A percentile compares a stretch with the other conserved stretches of the same genome.
phyloP scores from a whole-genome alignment of 2,113 vertebrate genomes.

The rabbit (Oryctolagus cuniculus) region mOryCun1.1 NC_091438.1:12383501-12384000 shows the following conservation, averaged over 20 bases:
- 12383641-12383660: fast-evolving
- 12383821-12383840: fast-evolving
- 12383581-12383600: neutral
- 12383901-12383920: neutral
- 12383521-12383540: fast-evolving
- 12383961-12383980: neutral
- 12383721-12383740: neutral
- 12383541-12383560: neutral
- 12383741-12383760: fast-evolving
- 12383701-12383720: fast-evolving
- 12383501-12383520: neutral
- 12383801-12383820: fast-evolving
- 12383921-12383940: too few species aligned
- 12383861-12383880: too few species aligned
- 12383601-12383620: neutral
- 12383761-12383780: fast-evolving
- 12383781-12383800: fast-evolving
- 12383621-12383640: neutral
- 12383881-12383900: fast-evolving
- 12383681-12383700: fast-evolving
- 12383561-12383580: neutral
- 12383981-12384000: neutral
- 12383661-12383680: fast-evolving
- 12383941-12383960: fast-evolving
- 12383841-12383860: fast-evolving